phyloP scores from a whole-genome alignment of 2,888 invertebrate species.

The Lasius platythorax region DNA sequence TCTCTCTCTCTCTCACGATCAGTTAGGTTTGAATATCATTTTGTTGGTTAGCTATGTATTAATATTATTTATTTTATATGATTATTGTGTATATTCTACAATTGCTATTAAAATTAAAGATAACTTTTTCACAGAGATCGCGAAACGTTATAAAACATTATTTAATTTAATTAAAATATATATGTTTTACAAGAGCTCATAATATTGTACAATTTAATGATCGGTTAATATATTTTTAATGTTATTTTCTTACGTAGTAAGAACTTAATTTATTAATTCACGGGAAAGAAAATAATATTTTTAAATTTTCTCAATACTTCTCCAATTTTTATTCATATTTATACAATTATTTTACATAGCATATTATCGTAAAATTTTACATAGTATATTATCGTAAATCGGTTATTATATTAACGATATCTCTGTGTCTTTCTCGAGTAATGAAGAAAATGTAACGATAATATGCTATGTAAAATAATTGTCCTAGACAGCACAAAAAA shows the following conservation, averaged over 20 bases:
- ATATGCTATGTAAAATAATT: background rate
- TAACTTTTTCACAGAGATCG: background rate
- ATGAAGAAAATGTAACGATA: background rate
- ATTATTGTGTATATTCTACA: background rate
- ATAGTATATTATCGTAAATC: no score
- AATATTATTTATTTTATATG: background rate
- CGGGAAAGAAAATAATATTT: no score
- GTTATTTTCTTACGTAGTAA: background rate
- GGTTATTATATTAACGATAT: background rate
- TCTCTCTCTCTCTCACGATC: background rate
- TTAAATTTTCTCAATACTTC: no score
- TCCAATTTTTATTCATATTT: no score
- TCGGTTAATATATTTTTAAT: background rate
- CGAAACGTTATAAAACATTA: background rate
- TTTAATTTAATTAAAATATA: background rate
- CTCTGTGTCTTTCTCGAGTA: background rate
- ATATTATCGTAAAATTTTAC: no score
- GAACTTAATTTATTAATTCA: no score
- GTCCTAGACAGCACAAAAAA: no score
- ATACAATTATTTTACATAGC: no score
- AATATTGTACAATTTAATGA: background rate
- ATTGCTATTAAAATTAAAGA: background rate
- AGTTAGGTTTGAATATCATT: background rate
- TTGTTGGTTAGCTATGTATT: background rate
- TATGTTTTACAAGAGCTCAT: background rate